Evolutionary conservation across 2,113 vertebrate species (phyloP).

Genomic region (Centropus bengalensis): DNA sequence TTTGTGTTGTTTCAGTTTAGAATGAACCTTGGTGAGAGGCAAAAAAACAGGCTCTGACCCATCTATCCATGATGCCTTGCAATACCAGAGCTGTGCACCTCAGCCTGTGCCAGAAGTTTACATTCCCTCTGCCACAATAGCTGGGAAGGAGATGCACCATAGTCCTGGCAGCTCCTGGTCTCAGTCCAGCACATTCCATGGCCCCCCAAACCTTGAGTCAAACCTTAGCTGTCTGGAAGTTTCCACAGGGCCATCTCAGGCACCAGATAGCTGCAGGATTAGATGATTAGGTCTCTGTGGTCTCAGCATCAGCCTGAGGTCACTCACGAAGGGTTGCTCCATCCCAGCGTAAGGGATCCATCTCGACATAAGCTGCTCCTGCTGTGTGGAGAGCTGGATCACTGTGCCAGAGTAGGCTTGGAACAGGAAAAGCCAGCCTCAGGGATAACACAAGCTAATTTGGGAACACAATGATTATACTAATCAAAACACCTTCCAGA

Average conservation of each 20-base stretch:
- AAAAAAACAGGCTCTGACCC: not conserved
- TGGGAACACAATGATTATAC: slow-evolving; percentile 32
- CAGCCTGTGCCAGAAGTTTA: not conserved
- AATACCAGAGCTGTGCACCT: not conserved
- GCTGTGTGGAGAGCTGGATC: not conserved
- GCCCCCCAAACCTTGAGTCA: not conserved
- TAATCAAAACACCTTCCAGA: slow-evolving; percentile 58
- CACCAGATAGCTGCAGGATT: not conserved
- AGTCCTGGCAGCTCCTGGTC: not conserved
- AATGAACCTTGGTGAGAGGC: not conserved
- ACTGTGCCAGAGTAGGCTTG: not conserved
- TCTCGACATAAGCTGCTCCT: not conserved
- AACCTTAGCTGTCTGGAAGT: not conserved
- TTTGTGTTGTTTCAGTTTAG: not conserved
- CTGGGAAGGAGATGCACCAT: not conserved
- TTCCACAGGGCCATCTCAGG: not conserved
- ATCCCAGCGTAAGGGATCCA: not conserved
- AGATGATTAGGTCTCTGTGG: not conserved
- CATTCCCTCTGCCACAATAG: fast-evolving
- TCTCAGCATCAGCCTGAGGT: not conserved
- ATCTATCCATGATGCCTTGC: not conserved
- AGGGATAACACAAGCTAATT: slow-evolving; percentile 5
- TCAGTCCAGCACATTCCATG: not conserved
- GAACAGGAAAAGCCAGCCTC: slow-evolving; percentile 38
- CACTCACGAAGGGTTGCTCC: not conserved